Percentiles rank a stretch among this genome's conserved stretches.
Conservation (phyloP, 2,888 invertebrate genomes). For the Phasia obesa region DNA sequence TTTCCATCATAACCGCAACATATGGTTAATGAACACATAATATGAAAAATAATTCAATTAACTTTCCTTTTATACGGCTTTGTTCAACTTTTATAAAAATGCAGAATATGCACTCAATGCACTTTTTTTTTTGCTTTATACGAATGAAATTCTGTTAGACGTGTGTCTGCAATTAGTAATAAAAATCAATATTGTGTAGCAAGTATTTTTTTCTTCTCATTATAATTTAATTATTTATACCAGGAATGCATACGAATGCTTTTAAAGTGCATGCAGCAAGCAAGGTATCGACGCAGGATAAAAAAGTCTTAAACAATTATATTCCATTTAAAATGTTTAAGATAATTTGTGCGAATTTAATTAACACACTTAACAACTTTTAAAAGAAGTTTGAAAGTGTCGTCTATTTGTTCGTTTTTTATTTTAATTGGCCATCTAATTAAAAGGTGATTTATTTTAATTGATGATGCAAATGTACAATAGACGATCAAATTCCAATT, state of each 20-base stretch:
- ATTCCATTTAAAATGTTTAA: too few relatives aligned
- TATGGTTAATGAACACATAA: constrained; percentile 10
- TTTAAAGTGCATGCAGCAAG: background rate
- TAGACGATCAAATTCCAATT: too few relatives aligned
- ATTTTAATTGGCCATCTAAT: too few relatives aligned
- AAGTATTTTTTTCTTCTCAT: background rate
- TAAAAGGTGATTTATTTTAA: too few relatives aligned
- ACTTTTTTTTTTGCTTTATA: constrained; percentile 5
- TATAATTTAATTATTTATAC: background rate
- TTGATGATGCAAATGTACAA: too few relatives aligned
- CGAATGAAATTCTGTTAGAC: background rate
- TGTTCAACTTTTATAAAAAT: background rate
- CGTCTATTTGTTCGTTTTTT: too few relatives aligned
- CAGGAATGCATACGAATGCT: background rate
- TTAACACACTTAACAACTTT: too few relatives aligned
- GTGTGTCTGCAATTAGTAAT: constrained; percentile 13
- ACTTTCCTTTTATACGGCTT: background rate
- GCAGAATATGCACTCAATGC: background rate
- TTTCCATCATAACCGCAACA: constrained; percentile 31
- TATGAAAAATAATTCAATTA: background rate
- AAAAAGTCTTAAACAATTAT: too few relatives aligned
- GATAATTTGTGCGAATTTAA: too few relatives aligned
- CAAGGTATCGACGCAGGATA: too few relatives aligned
- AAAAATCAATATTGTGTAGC: constrained; percentile 37
- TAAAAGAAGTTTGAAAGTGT: too few relatives aligned